A percentile compares a stretch with the other conserved stretches of the same genome.
Evolutionary conservation across 2,888 invertebrate genomes (phyloP).

Genomic region (Drosophila helvetica): DNA sequence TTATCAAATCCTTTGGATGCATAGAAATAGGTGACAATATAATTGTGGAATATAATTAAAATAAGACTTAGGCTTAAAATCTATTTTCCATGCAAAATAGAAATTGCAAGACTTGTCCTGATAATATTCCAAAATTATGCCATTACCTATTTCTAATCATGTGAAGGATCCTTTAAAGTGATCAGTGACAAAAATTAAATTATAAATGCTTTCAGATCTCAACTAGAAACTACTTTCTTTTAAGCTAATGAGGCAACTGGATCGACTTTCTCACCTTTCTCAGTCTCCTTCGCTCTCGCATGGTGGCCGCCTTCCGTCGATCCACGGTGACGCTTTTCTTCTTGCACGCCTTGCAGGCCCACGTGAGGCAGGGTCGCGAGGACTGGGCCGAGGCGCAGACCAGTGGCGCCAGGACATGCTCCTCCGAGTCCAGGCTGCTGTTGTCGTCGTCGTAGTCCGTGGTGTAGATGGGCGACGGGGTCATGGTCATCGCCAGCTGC

Average conservation of each 20-base stretch:
- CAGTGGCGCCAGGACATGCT: conserved; percentile 84
- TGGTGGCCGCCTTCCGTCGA: conserved; percentile 97
- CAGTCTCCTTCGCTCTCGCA: conserved; percentile 95
- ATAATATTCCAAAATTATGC: too few relatives aligned
- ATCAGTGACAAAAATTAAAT: too few relatives aligned
- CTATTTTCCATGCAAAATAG: neutral
- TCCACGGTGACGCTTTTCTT: conserved; percentile 98
- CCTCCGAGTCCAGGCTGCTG: conserved; percentile 83
- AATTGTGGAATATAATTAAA: too few relatives aligned
- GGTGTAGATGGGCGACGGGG: conserved; percentile 81
- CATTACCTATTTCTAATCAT: neutral
- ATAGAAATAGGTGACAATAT: too few relatives aligned
- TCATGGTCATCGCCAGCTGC: conserved; percentile 62
- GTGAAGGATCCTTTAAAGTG: neutral
- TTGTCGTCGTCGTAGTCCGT: conserved; percentile 84
- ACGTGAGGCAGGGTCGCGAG: conserved; percentile 92
- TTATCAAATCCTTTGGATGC: too few relatives aligned
- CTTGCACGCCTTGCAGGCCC: conserved; percentile 99
- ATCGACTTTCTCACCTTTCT: conserved; percentile 89
- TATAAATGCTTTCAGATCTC: neutral
- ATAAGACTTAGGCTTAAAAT: too few relatives aligned
- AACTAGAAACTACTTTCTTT: neutral
- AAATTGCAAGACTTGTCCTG: neutral
- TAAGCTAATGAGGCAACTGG: too few relatives aligned
- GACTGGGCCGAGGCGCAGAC: conserved; percentile 84